A percentile compares a stretch with the other conserved stretches of the same genome.
These are phyloP conservation scores for Brachypterus glaber DNA, from an alignment of 2,888 invertebrate species.

Conservation along the genomic window DNA sequence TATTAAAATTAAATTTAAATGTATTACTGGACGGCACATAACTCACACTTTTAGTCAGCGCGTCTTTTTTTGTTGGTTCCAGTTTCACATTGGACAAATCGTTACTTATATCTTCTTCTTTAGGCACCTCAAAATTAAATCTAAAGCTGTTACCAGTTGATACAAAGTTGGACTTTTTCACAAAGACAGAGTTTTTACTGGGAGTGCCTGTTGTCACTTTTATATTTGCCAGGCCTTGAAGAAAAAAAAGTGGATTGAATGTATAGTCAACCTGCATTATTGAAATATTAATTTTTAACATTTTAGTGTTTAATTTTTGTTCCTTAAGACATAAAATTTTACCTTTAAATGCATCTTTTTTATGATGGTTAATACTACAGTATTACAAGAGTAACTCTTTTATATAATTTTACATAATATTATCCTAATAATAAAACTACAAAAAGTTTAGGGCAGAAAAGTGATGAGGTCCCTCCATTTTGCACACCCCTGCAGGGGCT, in stretches of 20 bases:
- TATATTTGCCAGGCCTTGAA: constrained; percentile 50
- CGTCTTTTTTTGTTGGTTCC: constrained; percentile 9
- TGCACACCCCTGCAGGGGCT: too few species aligned
- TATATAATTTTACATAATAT: too few species aligned
- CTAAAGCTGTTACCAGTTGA: constrained; percentile 46
- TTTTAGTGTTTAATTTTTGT: too few species aligned
- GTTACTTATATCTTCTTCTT: constrained; percentile 13
- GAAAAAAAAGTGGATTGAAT: constrained; percentile 14
- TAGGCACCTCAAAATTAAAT: constrained; percentile 42
- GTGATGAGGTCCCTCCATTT: too few species aligned
- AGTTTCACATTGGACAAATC: constrained; percentile 13
- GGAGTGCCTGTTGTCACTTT: constrained; percentile 47
- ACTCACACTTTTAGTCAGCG: constrained; percentile 16
- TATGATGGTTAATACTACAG: too few species aligned
- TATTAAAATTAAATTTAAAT: constrained; percentile 58
- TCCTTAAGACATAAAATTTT: too few species aligned
- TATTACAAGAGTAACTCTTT: too few species aligned
- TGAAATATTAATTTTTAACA: too few species aligned
- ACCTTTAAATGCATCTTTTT: too few species aligned
- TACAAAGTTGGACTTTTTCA: constrained; percentile 55
- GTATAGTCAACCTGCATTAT: too few species aligned
- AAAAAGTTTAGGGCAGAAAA: too few species aligned
- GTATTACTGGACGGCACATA: constrained; percentile 44
- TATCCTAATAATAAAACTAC: too few species aligned
- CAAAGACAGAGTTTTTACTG: constrained; percentile 53